These are phyloP conservation scores for Temnothorax longispinosus DNA, from an alignment of 1,140 invertebrate genomes.

Conservation along the genomic window DNA sequence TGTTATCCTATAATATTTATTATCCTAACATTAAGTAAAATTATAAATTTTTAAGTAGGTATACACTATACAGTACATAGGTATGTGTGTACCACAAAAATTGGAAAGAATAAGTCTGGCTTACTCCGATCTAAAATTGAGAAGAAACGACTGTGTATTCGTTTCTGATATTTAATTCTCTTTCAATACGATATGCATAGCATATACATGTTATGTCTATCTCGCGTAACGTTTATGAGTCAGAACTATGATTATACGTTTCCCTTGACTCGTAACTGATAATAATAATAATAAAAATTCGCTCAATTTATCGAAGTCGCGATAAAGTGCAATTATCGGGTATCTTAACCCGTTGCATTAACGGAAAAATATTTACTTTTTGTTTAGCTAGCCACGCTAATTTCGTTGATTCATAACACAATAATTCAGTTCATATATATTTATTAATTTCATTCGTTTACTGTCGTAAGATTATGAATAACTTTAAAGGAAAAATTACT, in stretches of 20 bases:
- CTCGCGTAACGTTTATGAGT: background rate
- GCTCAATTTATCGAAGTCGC: background rate
- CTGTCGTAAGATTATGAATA: no score
- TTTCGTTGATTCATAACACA: background rate
- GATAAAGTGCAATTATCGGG: conserved; percentile 2
- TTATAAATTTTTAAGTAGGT: no score
- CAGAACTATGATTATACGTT: conserved; percentile 1
- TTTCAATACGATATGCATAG: background rate
- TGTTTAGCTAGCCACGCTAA: background rate
- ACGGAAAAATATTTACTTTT: background rate
- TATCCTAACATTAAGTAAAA: no score
- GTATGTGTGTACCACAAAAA: no score
- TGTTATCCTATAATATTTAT: no score
- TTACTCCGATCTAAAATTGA: no score
- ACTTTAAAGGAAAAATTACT: no score
- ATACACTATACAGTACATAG: no score
- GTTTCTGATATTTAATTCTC: background rate
- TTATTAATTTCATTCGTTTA: background rate
- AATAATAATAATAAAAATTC: conserved; percentile 5
- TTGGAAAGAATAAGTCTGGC: no score
- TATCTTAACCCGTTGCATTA: conserved; percentile 28
- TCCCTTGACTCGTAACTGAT: conserved; percentile 5
- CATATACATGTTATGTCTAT: background rate
- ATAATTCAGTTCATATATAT: background rate
- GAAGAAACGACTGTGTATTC: background rate